Percentiles rank a stretch among this genome's conserved stretches.
Conservation (phyloP, 2,888 invertebrate genomes). For the Drosophila vallismaia region DNA sequence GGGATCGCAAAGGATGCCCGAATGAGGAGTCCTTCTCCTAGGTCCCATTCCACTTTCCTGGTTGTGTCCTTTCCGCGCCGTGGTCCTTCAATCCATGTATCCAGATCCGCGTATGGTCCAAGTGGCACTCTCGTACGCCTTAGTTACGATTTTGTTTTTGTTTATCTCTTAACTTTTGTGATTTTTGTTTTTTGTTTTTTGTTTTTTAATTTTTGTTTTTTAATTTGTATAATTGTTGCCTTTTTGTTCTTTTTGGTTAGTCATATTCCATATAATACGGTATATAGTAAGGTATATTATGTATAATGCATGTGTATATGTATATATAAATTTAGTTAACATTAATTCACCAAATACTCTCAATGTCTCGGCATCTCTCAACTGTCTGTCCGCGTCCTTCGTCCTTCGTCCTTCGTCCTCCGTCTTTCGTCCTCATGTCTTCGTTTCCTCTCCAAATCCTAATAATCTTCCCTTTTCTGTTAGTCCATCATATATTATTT, state of each 20-base stretch:
- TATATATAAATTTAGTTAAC: constrained; percentile 77
- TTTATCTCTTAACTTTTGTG: neutral
- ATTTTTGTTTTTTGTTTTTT: neutral
- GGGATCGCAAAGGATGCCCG: constrained; percentile 16
- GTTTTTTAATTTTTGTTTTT: constrained; percentile 8
- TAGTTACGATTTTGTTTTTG: neutral
- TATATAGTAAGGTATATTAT: constrained; percentile 47
- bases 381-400: neutral
- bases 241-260: constrained; percentile 41
- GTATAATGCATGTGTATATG: constrained; percentile 59
- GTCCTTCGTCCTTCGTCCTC: neutral
- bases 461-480: constrained; percentile 11
- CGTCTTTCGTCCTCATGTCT: neutral
- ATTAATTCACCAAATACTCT: constrained; percentile 63
- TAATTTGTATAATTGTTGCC: constrained; percentile 39
- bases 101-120: neutral
- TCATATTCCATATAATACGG: constrained; percentile 43
- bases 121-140: constrained; percentile 10
- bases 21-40: constrained; percentile 6
- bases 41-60: neutral
- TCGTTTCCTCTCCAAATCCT: constrained; percentile 5
- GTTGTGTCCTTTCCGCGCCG: constrained; percentile 2
- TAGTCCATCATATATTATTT: constrained; percentile 18
- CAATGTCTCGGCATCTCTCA: constrained; percentile 38
- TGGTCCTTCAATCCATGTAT: constrained; percentile 1